Base-by-base conservation (phyloP, 2,888 invertebrate species). In the Acleris laterana region DNA sequence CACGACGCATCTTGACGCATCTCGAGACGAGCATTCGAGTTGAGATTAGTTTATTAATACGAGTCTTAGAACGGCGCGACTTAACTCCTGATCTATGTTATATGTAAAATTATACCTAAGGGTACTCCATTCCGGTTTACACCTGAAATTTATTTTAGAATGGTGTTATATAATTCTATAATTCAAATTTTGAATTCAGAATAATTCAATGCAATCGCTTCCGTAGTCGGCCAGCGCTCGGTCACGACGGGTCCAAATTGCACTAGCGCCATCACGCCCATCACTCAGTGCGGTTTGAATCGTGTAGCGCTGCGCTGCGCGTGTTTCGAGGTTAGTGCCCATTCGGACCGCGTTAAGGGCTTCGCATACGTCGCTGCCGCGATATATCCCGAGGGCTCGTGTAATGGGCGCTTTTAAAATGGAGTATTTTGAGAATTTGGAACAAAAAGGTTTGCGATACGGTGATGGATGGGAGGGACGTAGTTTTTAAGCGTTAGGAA, bases 161-260 rank as follows among this genome's bases (percentile, higher is more conserved):
- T 49, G 20, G 13, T 42, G 16, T 22, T 38, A 52, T 49, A 42
- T 17, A n/a, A 48, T 53, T 22, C 52, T 22, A 59, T 52, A 22
- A 19, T 49, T 50, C 63, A n/a, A 57, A 22, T 25, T 38, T 42
- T 17, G 28, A 63, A 44, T 51, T 11, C 13, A 63, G 42, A 50
- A 65, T 32, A 38, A 17, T 50, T 60, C 55, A 64, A 42, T 49
- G 58, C 49, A 53, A 55, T 50, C 60, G 55, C 28, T 44, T 50
- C 51, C 28, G 65, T 55, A 55, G 49, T 49, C 49, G 60, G 65
- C 55, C 55, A 60, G 60, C 28, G 55, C 65, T 55, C 22, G 46
- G 55, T 66, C 65, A 66, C 66, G 66, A 65, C 66, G 56, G 52
- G 62, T 66, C 66, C 66, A 57, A 66, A 66, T 66, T 66, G 66